Conservation (phyloP, 2,888 invertebrate species). For the Drosophila cognata region DNA sequence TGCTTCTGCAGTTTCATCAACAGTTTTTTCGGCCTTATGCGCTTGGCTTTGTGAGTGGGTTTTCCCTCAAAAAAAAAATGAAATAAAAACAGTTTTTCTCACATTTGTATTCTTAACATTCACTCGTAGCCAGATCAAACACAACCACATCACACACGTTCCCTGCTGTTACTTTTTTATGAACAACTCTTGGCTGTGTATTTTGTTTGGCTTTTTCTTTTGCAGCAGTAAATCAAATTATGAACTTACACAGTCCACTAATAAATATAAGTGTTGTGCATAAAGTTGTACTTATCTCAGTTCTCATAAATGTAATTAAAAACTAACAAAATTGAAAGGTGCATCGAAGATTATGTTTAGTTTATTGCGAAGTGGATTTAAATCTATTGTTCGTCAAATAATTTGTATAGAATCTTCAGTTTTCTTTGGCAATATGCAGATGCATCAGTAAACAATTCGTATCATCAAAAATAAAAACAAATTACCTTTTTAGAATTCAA, state of each 20-base stretch:
- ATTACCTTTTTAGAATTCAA: conserved; percentile 75
- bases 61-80: conserved; percentile 1
- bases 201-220: conserved; percentile 14
- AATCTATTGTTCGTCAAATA: neutral
- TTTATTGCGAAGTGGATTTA: neutral
- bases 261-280: conserved; percentile 12
- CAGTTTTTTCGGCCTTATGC: conserved; percentile 50
- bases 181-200: conserved; percentile 46
- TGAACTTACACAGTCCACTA: conserved; percentile 47
- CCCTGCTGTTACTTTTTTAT: conserved; percentile 54
- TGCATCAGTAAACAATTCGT: conserved; percentile 29
- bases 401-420: neutral
- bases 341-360: neutral
- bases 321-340: neutral
- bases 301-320: neutral
- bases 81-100: conserved; percentile 31
- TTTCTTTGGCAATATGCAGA: neutral
- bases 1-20: conserved; percentile 40
- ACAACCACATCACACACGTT: conserved; percentile 8
- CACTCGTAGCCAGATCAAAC: conserved; percentile 25
- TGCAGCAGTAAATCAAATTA: conserved; percentile 48
- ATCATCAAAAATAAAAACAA: conserved; percentile 61
- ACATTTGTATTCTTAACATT: conserved; percentile 66
- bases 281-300: conserved; percentile 31
- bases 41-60: conserved; percentile 29